Evolutionary conservation across 2,113 vertebrate species (phyloP).

Genomic region (Neotragus pygmaeus): DNA sequence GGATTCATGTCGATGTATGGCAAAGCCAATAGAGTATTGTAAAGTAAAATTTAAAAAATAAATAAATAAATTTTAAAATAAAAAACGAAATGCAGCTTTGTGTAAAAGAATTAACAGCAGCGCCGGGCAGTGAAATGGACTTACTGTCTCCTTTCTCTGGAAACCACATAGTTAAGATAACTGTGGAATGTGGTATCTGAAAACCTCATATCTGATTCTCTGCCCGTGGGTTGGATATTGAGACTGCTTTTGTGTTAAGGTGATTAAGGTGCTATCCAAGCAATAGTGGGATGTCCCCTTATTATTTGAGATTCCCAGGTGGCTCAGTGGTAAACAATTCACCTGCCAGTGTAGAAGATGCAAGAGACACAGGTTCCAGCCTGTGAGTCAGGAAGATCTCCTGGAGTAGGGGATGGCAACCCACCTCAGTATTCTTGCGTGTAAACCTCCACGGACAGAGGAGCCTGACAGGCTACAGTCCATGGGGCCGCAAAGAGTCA

Average conservation of each 20-base stretch:
- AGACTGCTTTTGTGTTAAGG: not conserved
- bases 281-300: not conserved
- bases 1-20: no score
- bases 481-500: not conserved
- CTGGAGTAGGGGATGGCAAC: not conserved
- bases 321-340: not conserved
- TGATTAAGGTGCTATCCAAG: not conserved
- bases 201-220: not conserved
- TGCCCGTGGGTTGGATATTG: not conserved
- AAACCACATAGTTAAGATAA: not conserved
- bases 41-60: no score
- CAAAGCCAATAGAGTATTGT: no score
- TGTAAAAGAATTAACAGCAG: not conserved
- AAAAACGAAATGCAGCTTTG: not conserved
- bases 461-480: not conserved
- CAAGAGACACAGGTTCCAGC: not conserved
- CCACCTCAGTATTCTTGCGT: not conserved
- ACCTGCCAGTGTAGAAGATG: not conserved
- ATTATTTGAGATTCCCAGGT: not conserved
- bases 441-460: not conserved
- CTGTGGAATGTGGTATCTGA: accelerated
- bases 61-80: no score
- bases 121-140: not conserved
- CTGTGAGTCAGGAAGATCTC: not conserved
- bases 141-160: not conserved